Evolutionary conservation across 2,113 vertebrate genomes (phyloP).

Genomic region (Megaptera novaeangliae): DNA sequence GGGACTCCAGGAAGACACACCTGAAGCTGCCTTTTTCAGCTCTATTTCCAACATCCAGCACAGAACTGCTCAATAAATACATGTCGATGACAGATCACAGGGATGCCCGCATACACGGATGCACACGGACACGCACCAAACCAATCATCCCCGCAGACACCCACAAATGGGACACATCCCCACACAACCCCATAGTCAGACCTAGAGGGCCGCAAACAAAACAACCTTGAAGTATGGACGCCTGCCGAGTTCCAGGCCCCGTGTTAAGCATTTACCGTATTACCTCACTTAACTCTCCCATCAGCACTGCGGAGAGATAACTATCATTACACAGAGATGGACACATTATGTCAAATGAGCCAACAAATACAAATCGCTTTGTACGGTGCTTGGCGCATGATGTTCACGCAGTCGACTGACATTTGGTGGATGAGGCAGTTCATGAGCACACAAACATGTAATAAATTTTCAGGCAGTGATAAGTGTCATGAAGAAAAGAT

Average conservation of each 20-base stretch:
- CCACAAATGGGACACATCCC: background rate
- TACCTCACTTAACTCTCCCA: background rate
- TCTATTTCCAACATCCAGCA: background rate
- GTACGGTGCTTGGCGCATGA: background rate
- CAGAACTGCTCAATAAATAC: background rate
- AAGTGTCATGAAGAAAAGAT: background rate
- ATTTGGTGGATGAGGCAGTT: background rate
- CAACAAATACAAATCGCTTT: background rate
- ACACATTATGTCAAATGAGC: background rate
- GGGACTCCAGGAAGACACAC: background rate
- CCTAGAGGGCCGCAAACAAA: background rate
- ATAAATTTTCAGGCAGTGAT: background rate
- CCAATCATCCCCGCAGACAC: background rate
- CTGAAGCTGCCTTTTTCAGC: background rate
- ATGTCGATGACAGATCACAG: background rate
- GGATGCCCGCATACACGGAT: fast-evolving
- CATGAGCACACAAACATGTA: background rate
- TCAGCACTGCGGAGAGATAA: background rate
- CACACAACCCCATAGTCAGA: background rate
- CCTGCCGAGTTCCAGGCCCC: background rate
- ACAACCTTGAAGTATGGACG: fast-evolving
- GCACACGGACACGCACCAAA: background rate
- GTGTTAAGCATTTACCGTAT: background rate
- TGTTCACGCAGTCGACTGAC: background rate
- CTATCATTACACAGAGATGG: background rate